Percentiles rank a stretch among this genome's conserved stretches.
Conservation (phyloP, 2,888 invertebrate species). For the Allolobophora icterica region DNA sequence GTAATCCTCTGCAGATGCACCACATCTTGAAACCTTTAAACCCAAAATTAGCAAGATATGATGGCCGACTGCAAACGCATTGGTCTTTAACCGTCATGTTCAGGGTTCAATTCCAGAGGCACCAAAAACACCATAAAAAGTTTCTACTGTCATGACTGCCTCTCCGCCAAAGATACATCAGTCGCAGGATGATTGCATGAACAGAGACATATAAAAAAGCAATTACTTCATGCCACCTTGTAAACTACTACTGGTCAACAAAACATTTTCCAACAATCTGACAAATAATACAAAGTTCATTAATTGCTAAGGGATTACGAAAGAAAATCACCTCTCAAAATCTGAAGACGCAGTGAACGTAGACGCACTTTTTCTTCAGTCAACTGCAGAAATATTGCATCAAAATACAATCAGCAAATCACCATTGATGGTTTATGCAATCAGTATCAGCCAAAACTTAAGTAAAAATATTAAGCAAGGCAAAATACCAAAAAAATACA, state of each 20-base stretch:
- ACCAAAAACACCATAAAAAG: not conserved
- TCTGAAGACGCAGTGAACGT: constrained; percentile 8
- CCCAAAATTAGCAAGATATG: not conserved
- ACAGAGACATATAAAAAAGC: not conserved
- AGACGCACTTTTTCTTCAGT: not conserved
- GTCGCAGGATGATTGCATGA: not conserved
- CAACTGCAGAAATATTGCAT: constrained; percentile 7
- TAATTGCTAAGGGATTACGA: not conserved
- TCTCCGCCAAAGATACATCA: not conserved
- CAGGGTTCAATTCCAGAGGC: not conserved
- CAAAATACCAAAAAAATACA: too few species aligned
- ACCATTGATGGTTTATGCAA: not conserved
- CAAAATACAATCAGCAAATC: not conserved
- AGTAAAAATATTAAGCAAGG: too few species aligned
- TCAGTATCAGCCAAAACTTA: not conserved
- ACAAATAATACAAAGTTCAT: not conserved
- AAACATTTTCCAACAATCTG: not conserved
- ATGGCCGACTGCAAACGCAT: not conserved
- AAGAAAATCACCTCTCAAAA: not conserved
- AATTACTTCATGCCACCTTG: not conserved
- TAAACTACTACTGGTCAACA: not conserved
- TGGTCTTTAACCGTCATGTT: not conserved
- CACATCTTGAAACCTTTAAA: not conserved
- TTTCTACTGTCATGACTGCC: not conserved
- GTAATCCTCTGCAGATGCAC: too few species aligned